Evolutionary conservation across 2,888 invertebrate species (phyloP).

Genomic region (Onthophagus sagittarius): DNA sequence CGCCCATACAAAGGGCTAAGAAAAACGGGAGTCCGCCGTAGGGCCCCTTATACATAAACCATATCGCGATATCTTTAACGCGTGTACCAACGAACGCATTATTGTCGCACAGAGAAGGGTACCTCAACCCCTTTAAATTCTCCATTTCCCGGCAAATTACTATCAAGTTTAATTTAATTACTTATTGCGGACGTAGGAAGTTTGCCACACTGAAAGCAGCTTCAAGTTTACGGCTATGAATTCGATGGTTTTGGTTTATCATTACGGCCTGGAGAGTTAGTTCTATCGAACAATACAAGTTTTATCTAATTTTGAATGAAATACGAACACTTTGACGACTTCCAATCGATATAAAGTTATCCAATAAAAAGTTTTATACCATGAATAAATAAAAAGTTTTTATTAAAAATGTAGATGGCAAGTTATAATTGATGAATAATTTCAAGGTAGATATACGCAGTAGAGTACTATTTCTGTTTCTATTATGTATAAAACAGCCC

Average conservation of each 20-base stretch:
- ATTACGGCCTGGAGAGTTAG: neutral
- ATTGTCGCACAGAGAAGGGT: slow-evolving; percentile 11
- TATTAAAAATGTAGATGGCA: neutral
- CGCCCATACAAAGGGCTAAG: slow-evolving; percentile 33
- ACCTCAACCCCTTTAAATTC: neutral
- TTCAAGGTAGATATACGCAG: neutral
- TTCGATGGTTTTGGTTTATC: neutral
- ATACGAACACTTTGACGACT: neutral
- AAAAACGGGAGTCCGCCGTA: neutral
- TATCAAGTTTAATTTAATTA: neutral
- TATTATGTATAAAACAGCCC: neutral
- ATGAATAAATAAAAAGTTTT: too few relatives aligned
- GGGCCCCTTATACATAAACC: slow-evolving; percentile 24
- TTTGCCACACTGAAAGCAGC: neutral
- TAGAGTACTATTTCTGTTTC: neutral
- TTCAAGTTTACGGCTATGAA: neutral
- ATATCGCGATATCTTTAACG: slow-evolving; percentile 23
- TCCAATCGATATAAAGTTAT: neutral
- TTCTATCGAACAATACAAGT: neutral
- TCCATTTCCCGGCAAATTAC: neutral
- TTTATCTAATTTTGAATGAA: neutral
- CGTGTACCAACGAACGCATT: slow-evolving; percentile 22
- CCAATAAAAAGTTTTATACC: too few relatives aligned
- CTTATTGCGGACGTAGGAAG: neutral
- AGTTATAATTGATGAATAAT: neutral